phyloP scores from a whole-genome alignment of 2,888 invertebrate species.

The Ommatoiulus sabulosus region DNA sequence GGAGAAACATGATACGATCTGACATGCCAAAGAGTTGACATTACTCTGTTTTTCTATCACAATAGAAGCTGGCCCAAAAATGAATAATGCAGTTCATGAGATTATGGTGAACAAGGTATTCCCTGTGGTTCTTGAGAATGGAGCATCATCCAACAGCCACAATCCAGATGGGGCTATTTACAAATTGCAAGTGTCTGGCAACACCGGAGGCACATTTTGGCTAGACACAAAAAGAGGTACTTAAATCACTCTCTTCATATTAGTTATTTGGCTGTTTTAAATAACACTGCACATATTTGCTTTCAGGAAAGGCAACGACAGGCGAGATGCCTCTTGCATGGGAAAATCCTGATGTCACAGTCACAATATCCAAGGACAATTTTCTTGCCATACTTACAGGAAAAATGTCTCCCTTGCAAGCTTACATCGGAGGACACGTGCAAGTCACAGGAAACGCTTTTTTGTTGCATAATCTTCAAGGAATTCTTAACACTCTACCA shows the following conservation, averaged over 20 bases:
- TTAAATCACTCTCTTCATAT: background rate
- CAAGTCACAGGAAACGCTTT: conserved; percentile 52
- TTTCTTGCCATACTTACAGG: conserved; percentile 53
- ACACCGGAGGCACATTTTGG: conserved; percentile 53
- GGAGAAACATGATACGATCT: too few species aligned
- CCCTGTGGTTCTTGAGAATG: conserved; percentile 1
- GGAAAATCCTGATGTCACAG: conserved; percentile 55
- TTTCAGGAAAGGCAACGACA: conserved; percentile 47
- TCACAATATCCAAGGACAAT: conserved; percentile 50
- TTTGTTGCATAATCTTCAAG: conserved; percentile 52
- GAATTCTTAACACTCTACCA: conserved; percentile 14
- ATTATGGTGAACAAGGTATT: conserved; percentile 51
- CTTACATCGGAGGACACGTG: conserved; percentile 56
- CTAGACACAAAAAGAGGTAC: conserved; percentile 56
- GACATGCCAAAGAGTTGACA: background rate
- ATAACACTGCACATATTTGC: too few species aligned
- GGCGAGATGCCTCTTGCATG: background rate
- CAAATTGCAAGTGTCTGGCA: conserved; percentile 49
- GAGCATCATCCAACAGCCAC: background rate
- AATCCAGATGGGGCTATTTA: conserved; percentile 14
- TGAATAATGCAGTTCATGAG: background rate
- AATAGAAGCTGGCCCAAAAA: background rate
- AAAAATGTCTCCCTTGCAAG: conserved; percentile 56
- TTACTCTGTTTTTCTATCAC: background rate
- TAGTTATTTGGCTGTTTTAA: too few species aligned